phyloP scores from a whole-genome alignment of 2,797 vertebrate species.

The Euphonia xanthogaster region DNA sequence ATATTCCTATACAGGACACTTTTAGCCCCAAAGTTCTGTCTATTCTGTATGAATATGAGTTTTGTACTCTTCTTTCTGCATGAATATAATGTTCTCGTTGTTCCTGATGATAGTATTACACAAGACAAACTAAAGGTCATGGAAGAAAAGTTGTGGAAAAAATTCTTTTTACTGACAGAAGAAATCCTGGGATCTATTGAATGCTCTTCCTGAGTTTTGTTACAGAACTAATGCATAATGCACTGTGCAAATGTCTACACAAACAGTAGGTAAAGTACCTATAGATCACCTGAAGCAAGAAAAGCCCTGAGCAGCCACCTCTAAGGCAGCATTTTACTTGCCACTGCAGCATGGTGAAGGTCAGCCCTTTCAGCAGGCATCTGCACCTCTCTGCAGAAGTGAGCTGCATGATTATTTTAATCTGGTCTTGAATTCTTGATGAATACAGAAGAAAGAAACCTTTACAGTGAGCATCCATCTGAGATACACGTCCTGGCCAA shows the following conservation, averaged over 20 bases:
- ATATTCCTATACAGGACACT: background rate
- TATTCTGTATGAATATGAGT: background rate
- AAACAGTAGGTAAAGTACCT: background rate
- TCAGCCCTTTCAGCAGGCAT: background rate
- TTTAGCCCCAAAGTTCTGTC: background rate
- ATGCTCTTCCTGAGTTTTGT: background rate
- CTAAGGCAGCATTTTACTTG: background rate
- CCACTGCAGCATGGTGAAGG: accelerated
- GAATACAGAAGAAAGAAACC: background rate
- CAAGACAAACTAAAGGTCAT: background rate
- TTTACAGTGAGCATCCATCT: background rate
- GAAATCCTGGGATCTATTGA: background rate
- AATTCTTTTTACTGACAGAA: background rate
- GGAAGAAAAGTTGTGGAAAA: background rate
- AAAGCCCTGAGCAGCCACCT: background rate
- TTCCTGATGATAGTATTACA: background rate
- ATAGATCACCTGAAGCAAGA: background rate
- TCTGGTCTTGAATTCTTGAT: background rate
- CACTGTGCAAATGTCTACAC: background rate
- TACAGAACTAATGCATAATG: background rate
- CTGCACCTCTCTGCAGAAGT: background rate
- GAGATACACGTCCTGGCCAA: background rate
- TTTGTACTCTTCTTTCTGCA: background rate
- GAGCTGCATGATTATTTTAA: background rate
- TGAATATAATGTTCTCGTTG: accelerated